Conservation (phyloP, 2,888 invertebrate species). For the Machimus rusticus region DNA sequence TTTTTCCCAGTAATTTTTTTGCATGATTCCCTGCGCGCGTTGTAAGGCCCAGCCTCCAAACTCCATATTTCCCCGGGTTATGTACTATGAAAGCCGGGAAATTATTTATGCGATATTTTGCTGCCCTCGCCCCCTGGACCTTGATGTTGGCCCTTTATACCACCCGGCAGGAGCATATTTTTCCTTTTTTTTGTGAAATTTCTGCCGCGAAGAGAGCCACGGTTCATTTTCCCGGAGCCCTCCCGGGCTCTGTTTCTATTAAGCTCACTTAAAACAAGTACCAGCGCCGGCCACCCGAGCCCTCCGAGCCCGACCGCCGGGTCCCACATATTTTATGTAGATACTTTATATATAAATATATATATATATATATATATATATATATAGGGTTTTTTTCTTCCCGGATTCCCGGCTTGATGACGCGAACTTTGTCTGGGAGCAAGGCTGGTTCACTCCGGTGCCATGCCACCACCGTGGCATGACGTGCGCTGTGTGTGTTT, state of each 20-base stretch:
- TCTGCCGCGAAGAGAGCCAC: neutral
- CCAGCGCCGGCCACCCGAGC: neutral
- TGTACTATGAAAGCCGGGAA: constrained; percentile 2
- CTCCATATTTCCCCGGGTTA: neutral
- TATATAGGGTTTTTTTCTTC: neutral
- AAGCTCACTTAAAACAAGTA: constrained; percentile 36
- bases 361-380: too few relatives aligned
- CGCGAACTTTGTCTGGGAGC: neutral
- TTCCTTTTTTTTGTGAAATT: neutral
- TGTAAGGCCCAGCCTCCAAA: neutral
- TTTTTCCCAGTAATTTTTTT: neutral
- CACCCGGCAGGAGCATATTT: neutral
- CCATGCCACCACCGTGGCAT: neutral
- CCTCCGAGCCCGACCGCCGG: neutral
- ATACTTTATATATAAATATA: too few relatives aligned
- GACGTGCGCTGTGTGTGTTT: constrained; percentile 27
- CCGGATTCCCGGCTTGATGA: neutral
- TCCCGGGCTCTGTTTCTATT: constrained; percentile 14
- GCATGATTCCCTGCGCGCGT: neutral
- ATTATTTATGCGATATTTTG: constrained; percentile 35
- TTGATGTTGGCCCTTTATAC: neutral
- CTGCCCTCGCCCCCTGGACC: neutral
- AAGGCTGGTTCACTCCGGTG: neutral
- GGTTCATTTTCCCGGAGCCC: constrained; percentile 10
- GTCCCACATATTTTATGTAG: neutral